A percentile compares a stretch with the other conserved stretches of the same genome.
Conservation (phyloP, 2,888 invertebrate species). For the Spodoptera exigua region DNA sequence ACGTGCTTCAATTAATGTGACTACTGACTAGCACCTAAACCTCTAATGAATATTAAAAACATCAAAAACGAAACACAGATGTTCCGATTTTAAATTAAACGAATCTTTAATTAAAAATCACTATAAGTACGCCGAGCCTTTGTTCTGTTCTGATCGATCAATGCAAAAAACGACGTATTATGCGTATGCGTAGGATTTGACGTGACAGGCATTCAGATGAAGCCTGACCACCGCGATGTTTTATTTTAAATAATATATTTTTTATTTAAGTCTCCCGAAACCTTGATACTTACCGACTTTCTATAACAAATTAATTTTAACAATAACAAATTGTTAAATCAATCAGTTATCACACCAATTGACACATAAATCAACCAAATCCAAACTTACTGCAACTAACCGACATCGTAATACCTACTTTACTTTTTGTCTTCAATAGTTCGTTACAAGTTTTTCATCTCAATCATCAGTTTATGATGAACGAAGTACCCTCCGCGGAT, state of each 20-base stretch:
- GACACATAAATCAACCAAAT: slow-evolving; percentile 9
- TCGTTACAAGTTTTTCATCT: slow-evolving; percentile 6
- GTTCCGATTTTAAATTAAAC: background rate
- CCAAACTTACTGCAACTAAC: background rate
- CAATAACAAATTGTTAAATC: background rate
- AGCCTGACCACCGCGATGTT: slow-evolving; percentile 2
- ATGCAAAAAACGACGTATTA: slow-evolving; percentile 14
- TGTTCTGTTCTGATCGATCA: slow-evolving; percentile 4
- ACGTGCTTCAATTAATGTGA: slow-evolving; percentile 49
- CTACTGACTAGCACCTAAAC: slow-evolving; percentile 15
- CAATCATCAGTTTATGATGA: slow-evolving; percentile 18
- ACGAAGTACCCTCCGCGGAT: slow-evolving; percentile 19
- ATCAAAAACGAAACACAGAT: slow-evolving; percentile 1
- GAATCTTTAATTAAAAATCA: slow-evolving; percentile 1
- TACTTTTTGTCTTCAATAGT: slow-evolving; percentile 23
- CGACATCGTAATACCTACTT: slow-evolving; percentile 10
- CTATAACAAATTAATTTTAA: background rate
- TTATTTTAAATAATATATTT: background rate
- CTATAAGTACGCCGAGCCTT: background rate
- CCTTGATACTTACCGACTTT: background rate
- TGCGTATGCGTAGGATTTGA: slow-evolving; percentile 1
- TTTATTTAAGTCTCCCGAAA: background rate
- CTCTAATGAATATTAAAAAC: slow-evolving; percentile 36
- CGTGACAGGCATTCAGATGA: slow-evolving; percentile 12
- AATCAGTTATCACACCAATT: background rate